These are phyloP conservation scores for Drosophila greeni DNA, from an alignment of 2,888 invertebrate genomes.

Conservation along the genomic window DNA sequence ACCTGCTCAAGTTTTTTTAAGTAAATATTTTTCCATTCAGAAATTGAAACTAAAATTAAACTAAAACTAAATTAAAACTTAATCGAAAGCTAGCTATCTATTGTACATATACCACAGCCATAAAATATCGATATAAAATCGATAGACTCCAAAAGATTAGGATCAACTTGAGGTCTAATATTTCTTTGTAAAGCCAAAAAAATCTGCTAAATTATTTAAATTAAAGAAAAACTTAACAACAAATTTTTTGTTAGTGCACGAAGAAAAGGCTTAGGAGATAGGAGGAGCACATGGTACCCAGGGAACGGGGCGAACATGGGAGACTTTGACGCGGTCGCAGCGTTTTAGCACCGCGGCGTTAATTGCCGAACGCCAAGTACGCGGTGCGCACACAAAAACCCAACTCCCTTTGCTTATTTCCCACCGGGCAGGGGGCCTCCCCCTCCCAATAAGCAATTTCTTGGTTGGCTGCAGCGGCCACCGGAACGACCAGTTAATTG, in stretches of 20 bases:
- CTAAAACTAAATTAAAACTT: no score
- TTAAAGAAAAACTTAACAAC: background rate
- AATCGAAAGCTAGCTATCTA: no score
- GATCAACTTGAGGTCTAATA: background rate
- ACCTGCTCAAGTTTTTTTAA: no score
- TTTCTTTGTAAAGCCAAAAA: background rate
- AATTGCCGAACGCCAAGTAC: conserved; percentile 66
- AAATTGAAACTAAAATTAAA: no score
- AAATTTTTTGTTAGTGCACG: background rate
- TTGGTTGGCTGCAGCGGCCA: conserved; percentile 49
- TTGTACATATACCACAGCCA: background rate
- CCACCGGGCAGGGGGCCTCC: background rate
- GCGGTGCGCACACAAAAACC: conserved; percentile 59
- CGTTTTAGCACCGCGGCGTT: conserved; percentile 65
- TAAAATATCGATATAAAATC: background rate
- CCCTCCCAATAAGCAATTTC: conserved; percentile 45
- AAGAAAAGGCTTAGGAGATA: background rate
- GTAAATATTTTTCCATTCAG: no score
- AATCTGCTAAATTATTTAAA: no score
- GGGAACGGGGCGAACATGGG: conserved; percentile 7
- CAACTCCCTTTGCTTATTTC: conserved; percentile 5
- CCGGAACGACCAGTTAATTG: conserved; percentile 39
- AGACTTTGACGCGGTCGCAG: conserved; percentile 44
- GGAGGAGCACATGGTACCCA: background rate
- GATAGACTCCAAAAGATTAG: background rate